Percentiles rank a stretch among this genome's conserved stretches.
Evolutionary conservation across 2,888 invertebrate species (phyloP).

Genomic region (Drosophila demipolita): DNA sequence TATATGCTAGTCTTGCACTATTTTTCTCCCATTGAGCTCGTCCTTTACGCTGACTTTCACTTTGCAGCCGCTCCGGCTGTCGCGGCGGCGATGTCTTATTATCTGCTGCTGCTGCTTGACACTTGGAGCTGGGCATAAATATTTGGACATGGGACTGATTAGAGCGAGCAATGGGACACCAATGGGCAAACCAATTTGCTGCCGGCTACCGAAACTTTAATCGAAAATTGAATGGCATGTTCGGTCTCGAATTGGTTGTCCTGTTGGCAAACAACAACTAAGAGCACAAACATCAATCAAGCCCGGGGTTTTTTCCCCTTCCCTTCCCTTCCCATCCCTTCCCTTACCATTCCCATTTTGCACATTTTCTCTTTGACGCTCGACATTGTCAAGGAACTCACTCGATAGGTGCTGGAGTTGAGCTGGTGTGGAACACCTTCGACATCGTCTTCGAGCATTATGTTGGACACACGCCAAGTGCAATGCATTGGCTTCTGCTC

Average conservation of each 20-base stretch:
- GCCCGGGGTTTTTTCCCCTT: constrained; percentile 55
- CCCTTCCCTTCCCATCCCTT: too few relatives aligned
- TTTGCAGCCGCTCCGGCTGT: too few relatives aligned
- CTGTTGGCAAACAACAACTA: constrained; percentile 74
- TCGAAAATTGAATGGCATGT: constrained; percentile 74
- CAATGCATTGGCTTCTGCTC: constrained; percentile 30
- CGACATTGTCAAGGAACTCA: constrained; percentile 27
- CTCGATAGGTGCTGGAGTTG: constrained; percentile 22
- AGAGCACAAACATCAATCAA: constrained; percentile 79
- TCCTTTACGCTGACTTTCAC: constrained; percentile 58
- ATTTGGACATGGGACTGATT: constrained; percentile 76
- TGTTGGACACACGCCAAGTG: constrained; percentile 64
- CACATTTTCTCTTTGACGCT: constrained; percentile 16
- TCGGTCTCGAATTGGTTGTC: constrained; percentile 28
- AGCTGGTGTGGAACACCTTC: constrained; percentile 19
- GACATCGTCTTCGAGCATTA: constrained; percentile 70
- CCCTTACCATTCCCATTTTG: constrained; percentile 6
- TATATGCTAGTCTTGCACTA: constrained; percentile 53
- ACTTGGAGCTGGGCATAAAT: constrained; percentile 57
- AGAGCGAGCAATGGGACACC: constrained; percentile 46
- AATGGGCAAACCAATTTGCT: constrained; percentile 63
- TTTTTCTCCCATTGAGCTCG: constrained; percentile 23
- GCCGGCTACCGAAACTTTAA: constrained; percentile 64
- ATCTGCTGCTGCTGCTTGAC: constrained; percentile 30
- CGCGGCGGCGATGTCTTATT: constrained; percentile 15